Conservation (phyloP, 2,113 vertebrate genomes). For the Oostethus manadensis region DNA sequence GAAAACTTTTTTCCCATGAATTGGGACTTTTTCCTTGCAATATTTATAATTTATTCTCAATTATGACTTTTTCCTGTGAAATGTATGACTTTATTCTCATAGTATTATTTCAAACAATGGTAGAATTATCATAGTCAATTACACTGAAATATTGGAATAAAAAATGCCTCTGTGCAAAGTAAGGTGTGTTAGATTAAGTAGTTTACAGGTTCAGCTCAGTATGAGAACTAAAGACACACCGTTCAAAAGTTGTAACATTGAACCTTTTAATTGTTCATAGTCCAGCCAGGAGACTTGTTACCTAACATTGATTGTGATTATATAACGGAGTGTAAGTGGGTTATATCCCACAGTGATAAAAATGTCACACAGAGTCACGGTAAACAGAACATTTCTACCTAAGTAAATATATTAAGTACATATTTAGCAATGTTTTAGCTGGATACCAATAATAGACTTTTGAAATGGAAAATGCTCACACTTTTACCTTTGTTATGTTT, state of each 20-base stretch:
- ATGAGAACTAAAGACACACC: not conserved
- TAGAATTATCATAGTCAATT: no score
- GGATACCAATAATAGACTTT: not conserved
- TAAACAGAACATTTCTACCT: not conserved
- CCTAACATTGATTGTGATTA: slow-evolving; percentile 5
- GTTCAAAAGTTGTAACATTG: not conserved
- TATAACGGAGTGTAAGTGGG: not conserved
- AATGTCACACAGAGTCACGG: not conserved
- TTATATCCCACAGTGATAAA: slow-evolving; percentile 4
- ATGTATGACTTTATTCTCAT: no score
- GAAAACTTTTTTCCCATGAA: no score
- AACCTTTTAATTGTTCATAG: slow-evolving; percentile 3
- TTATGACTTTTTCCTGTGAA: no score
- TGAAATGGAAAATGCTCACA: no score
- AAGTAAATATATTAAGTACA: not conserved
- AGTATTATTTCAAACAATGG: no score
- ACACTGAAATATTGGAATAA: no score
- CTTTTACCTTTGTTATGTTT: no score
- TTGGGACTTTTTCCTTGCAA: no score
- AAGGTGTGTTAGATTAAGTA: not conserved
- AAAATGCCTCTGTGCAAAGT: no score
- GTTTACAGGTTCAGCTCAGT: not conserved
- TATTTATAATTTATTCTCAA: no score
- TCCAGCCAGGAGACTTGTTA: not conserved
- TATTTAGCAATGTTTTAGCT: not conserved